Evolutionary conservation across 2,888 invertebrate species (phyloP).

Genomic region (Plebejus anna): DNA sequence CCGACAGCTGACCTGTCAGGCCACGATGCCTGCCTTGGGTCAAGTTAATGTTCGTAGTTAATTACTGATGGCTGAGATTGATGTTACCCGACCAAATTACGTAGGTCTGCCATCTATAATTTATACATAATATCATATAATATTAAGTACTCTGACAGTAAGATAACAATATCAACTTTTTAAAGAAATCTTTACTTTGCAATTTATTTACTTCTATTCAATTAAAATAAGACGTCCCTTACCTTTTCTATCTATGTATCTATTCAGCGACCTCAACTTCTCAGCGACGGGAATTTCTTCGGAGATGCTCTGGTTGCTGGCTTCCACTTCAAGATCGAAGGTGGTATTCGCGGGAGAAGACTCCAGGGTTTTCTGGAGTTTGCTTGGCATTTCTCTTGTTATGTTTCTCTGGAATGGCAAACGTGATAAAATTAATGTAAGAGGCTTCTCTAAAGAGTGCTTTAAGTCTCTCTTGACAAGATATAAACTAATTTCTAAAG

Average conservation of each 20-base stretch:
- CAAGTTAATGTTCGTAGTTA: too few relatives aligned
- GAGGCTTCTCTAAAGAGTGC: not conserved
- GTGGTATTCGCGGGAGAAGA: slow-evolving; percentile 49
- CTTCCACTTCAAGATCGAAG: slow-evolving; percentile 56
- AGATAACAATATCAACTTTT: too few relatives aligned
- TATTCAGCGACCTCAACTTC: slow-evolving; percentile 62
- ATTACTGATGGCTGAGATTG: too few relatives aligned
- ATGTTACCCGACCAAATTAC: too few relatives aligned
- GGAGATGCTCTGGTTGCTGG: slow-evolving; percentile 61
- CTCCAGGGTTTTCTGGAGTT: slow-evolving; percentile 33
- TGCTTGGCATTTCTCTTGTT: slow-evolving; percentile 38
- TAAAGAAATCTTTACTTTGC: too few relatives aligned
- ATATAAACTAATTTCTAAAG: not conserved
- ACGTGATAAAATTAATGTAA: not conserved
- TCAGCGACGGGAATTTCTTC: slow-evolving; percentile 71
- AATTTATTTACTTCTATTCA: not conserved
- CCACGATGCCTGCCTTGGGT: too few relatives aligned
- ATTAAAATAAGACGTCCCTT: slow-evolving; percentile 28
- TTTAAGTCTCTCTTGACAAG: not conserved
- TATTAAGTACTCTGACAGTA: too few relatives aligned
- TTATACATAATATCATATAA: too few relatives aligned
- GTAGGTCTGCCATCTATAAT: too few relatives aligned
- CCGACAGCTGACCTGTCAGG: too few relatives aligned
- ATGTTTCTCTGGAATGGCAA: slow-evolving; percentile 48
- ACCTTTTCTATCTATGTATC: slow-evolving; percentile 73